Base-by-base conservation (phyloP, 2,888 invertebrate genomes). In the Tenthredo amoena region DNA sequence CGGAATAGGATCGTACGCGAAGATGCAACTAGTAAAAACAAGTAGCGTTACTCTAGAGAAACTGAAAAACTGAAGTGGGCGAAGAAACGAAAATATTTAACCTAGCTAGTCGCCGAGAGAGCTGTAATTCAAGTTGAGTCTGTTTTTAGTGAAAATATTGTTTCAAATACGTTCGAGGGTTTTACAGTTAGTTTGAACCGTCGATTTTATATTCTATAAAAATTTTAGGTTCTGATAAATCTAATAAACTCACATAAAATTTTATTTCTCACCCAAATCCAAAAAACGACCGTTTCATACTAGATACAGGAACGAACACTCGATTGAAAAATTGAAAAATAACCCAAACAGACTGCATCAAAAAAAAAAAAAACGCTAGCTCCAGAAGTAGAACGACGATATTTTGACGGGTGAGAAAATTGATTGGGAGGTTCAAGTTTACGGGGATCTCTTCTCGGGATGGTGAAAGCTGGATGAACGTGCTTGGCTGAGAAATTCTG, bases 391-490 rank as follows among this genome's bases (percentile, higher is more conserved):
- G 9, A 72, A 34, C 55, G 6, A 55, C 55, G 21, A 77, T 77
- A 62, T 81, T 81, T 58, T 62, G 79, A 81, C 62, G 79, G 37
- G 79, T 62, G 79, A 81, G 79, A 58, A 62, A 62, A 81, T 81
- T 81, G 79, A 81, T 81, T 62, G 62, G 62, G 40, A 81, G 79
- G 62, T 81, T 81, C 58, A 62, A 81, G 79, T 81, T 81, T 81
- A 81, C 62, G 37, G 37, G 58, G 21, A 62, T 81, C 37, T n/a
- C 7, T 18, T 34, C 15, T 34, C 5, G 18, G 21, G 37, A n/a
- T 21, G 79, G 58, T 62, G 58, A 81, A 58, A 62, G 58, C 21
- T 81, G 62, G 58, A 62, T 47, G 34, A 50, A 62, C 58, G 79
- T 81, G 79, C n/a, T 62, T 21, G 62, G 15, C 37, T 37, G 40